These are phyloP conservation scores for Junco hyemalis DNA, from an alignment of 2,113 vertebrate species.

Conservation along the genomic window DNA sequence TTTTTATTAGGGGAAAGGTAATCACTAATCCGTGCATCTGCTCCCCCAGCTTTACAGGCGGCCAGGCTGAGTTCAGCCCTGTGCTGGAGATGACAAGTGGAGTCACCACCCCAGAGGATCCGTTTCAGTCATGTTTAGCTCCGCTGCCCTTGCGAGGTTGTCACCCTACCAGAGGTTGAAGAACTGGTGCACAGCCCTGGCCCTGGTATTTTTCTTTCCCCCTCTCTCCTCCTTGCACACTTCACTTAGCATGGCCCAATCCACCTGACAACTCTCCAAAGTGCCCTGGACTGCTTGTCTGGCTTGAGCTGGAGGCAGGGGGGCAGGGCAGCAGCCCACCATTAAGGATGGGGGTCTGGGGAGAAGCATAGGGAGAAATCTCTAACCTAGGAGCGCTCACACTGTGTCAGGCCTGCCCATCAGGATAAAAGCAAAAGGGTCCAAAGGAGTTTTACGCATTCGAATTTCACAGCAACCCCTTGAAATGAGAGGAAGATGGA, in stretches of 20 bases:
- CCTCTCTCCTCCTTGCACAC: constrained; percentile 47
- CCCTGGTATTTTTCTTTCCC: constrained; percentile 6
- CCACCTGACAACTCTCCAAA: constrained; percentile 58
- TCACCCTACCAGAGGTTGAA: constrained; percentile 55
- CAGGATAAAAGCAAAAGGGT: neutral
- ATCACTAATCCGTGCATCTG: neutral
- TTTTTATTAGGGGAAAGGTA: constrained; percentile 22
- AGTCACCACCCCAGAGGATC: neutral
- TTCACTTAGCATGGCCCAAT: constrained; percentile 66
- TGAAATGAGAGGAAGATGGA: neutral
- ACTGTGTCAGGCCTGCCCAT: accelerated
- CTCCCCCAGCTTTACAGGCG: neutral
- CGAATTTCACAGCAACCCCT: neutral
- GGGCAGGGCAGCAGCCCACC: neutral
- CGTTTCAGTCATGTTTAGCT: neutral
- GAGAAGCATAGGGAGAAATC: neutral
- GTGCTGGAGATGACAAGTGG: neutral
- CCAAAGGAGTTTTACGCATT: neutral
- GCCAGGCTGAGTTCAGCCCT: constrained; percentile 14
- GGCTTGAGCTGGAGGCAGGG: neutral
- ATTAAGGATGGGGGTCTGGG: neutral
- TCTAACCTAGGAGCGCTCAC: neutral
- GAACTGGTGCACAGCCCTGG: constrained; percentile 28
- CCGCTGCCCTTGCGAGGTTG: constrained; percentile 27
- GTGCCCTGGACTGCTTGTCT: constrained; percentile 12